Conservation (phyloP, 2,113 vertebrate genomes). For the Cyprinus carpio region DNA sequence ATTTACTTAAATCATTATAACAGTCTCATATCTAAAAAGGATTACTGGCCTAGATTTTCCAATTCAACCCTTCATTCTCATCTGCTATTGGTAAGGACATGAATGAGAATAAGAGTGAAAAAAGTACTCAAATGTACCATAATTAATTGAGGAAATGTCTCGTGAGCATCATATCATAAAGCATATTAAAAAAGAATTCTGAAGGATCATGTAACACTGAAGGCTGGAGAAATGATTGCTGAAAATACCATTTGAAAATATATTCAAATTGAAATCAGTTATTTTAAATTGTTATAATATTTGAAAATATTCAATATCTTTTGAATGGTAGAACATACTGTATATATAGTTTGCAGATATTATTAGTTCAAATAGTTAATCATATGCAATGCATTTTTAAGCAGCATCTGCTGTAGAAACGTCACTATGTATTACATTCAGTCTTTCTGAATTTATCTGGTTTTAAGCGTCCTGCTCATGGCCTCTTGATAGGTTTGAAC, state of each 20-base stretch:
- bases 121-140: neutral
- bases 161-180: neutral
- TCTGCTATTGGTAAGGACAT: neutral
- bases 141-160: neutral
- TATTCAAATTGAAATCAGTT: neutral
- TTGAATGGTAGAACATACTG: neutral
- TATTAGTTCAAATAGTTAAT: neutral
- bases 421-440: neutral
- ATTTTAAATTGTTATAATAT: neutral
- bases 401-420: too few relatives aligned
- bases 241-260: neutral
- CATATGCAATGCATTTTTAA: neutral
- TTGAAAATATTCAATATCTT: neutral
- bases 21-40: neutral
- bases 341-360: neutral
- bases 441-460: neutral
- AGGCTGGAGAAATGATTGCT: neutral
- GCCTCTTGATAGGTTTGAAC: neutral
- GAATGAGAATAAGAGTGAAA: neutral
- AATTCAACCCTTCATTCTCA: neutral
- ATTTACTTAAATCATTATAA: neutral
- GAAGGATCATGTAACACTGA: neutral
- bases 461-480: neutral
- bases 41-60: neutral
- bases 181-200: neutral